A percentile compares a stretch with the other conserved stretches of the same genome.
Conservation (phyloP, 2,113 vertebrate genomes). For the Onychorhynchus coronatus region DNA sequence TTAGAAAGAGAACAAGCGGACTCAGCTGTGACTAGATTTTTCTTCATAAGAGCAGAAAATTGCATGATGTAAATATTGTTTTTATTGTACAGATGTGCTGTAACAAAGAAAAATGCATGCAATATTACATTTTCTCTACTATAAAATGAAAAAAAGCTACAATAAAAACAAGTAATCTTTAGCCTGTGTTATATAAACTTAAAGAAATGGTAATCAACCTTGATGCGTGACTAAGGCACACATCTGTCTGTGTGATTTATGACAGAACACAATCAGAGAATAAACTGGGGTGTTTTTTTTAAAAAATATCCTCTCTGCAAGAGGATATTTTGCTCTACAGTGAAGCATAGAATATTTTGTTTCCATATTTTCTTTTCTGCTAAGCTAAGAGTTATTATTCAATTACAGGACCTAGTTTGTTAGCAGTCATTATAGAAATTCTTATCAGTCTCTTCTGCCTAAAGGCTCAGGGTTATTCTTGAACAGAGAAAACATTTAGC, state of each 20-base stretch:
- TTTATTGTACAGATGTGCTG: slow-evolving; percentile 60
- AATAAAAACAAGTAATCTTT: slow-evolving; percentile 59
- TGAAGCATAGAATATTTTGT: not conserved
- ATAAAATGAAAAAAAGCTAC: slow-evolving; percentile 43
- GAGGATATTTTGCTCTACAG: slow-evolving; percentile 17
- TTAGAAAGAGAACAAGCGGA: slow-evolving; percentile 44
- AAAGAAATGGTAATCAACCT: slow-evolving; percentile 67
- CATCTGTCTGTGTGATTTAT: slow-evolving; percentile 72
- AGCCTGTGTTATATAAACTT: slow-evolving; percentile 55
- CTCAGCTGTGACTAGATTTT: not conserved
- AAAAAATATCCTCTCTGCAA: slow-evolving; percentile 20
- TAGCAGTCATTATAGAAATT: not conserved
- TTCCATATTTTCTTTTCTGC: not conserved
- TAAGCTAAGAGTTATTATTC: not conserved
- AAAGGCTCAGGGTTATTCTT: not conserved
- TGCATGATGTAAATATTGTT: slow-evolving; percentile 41
- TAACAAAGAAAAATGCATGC: slow-evolving; percentile 50
- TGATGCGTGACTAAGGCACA: slow-evolving; percentile 72
- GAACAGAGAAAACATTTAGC: not conserved
- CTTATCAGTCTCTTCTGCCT: not conserved
- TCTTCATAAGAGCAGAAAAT: slow-evolving; percentile 47
- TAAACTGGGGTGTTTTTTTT: not conserved
- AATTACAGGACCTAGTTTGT: not conserved
- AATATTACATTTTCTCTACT: slow-evolving; percentile 54
- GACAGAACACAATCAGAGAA: slow-evolving; percentile 51